These are phyloP conservation scores for Alectoris magna DNA, from an alignment of 2,797 vertebrate genomes.

Conservation along the genomic window DNA sequence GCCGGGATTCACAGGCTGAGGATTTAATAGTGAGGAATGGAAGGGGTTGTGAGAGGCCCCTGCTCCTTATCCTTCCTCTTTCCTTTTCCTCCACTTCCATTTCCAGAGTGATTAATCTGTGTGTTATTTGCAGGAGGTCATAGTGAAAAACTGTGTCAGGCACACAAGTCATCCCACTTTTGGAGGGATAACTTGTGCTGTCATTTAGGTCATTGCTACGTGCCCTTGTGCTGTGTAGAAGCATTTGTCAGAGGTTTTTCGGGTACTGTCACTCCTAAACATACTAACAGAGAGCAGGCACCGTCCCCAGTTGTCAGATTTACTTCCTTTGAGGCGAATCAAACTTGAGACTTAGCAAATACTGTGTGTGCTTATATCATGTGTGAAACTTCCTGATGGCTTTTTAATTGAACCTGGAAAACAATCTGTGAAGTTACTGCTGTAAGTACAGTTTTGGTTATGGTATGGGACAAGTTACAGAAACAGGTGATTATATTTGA, in stretches of 20 bases:
- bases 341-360: neutral
- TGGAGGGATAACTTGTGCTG: neutral
- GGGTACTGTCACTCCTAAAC: neutral
- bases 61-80: neutral
- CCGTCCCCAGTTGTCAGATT: neutral
- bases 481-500: neutral
- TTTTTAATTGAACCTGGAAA: neutral
- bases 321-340: neutral
- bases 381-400: neutral
- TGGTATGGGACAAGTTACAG: neutral
- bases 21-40: fast-evolving
- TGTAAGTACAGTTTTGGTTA: neutral
- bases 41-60: neutral
- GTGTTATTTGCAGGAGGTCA: fast-evolving
- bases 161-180: neutral
- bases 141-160: neutral
- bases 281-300: neutral
- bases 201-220: neutral
- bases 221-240: neutral
- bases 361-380: neutral
- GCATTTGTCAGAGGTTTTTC: neutral
- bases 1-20: neutral
- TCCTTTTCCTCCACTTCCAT: neutral
- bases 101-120: neutral
- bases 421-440: neutral